Base-by-base conservation (phyloP, 2,113 vertebrate genomes). In the Anhinga rufa region DNA sequence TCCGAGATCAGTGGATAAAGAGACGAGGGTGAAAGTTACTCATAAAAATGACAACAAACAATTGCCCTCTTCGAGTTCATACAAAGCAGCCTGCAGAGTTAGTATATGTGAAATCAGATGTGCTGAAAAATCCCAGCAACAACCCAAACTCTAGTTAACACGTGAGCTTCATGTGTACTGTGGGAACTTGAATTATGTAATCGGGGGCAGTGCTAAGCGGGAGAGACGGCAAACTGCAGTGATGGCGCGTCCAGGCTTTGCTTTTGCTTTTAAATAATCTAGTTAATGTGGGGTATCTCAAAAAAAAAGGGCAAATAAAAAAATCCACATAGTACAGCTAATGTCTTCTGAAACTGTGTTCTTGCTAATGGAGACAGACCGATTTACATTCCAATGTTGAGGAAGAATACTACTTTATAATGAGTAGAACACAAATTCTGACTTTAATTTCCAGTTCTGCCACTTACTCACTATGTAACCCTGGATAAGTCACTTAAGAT, bases 181-280 rank as follows among this genome's bases (percentile, higher is more conserved):
- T 42, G 31, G 64, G 10, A 83, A 51, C 58, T 68, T 55, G 76
- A 92, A 92, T 93, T 81, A 69, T 9, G 9, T 60, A 32, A 52
- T 62, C 58, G 20, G 55, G 49, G 78, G 54, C 60, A 72, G 69
- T 38, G 49, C 85, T 79, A 12, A 55, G 81, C 17, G 62, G 74
- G 84, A 83, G 88, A 64, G 42, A 34, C 26, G 58, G 83, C 62
- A 82, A 74, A 48, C 60, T 26, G 46, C 24, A 40, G 28, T 5
- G 32, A 10, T 2, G 25, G 28, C 1, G 1, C 40, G 46, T 52
- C 44, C 51, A 34, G 62, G 72, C 71, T 90, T 93, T 86, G 86
- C 42, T 90, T 95, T 86, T 70, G 93, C 46, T 88, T 92, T 92
- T 96, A 93, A 95, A 97, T 89, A 92, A 66, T 28, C 28, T 44